A percentile compares a stretch with the other conserved stretches of the same genome.
Conservation (phyloP, 1,140 invertebrate species). For the Cyclargus thomasi region DNA sequence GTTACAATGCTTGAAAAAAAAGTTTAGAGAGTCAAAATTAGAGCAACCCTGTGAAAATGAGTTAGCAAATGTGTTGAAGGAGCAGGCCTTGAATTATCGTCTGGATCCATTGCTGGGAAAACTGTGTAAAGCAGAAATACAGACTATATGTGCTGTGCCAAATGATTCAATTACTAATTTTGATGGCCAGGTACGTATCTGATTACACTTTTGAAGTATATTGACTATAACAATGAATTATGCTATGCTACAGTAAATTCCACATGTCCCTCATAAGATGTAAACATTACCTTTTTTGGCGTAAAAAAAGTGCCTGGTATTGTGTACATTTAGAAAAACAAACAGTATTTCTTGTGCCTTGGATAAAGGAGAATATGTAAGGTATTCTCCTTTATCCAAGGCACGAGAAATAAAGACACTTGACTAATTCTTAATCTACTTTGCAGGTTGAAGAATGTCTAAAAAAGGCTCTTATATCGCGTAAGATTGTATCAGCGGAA, state of each 20-base stretch:
- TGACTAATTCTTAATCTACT: neutral
- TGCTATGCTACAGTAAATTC: no score
- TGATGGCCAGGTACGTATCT: conserved; percentile 71
- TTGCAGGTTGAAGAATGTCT: conserved; percentile 89
- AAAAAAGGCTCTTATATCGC: conserved; percentile 85
- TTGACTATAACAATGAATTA: no score
- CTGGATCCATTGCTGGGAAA: conserved; percentile 88
- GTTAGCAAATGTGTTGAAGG: conserved; percentile 86
- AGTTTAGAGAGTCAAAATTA: conserved; percentile 84
- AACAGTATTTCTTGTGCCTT: no score
- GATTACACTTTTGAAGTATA: no score
- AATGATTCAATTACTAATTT: conserved; percentile 73
- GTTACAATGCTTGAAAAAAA: conserved; percentile 83
- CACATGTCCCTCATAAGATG: no score
- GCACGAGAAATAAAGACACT: no score
- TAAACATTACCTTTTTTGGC: no score
- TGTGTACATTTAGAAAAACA: no score
- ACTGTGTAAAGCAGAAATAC: conserved; percentile 83
- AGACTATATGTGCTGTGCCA: conserved; percentile 77
- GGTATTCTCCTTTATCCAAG: no score
- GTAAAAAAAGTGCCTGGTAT: no score
- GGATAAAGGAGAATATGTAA: no score
- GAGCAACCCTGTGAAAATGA: conserved; percentile 86
- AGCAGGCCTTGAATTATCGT: conserved; percentile 91
- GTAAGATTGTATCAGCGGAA: conserved; percentile 82